Percentiles rank a stretch among this genome's conserved stretches.
Conservation (phyloP, 2,113 vertebrate species). For the Ranitomeya imitator region DNA sequence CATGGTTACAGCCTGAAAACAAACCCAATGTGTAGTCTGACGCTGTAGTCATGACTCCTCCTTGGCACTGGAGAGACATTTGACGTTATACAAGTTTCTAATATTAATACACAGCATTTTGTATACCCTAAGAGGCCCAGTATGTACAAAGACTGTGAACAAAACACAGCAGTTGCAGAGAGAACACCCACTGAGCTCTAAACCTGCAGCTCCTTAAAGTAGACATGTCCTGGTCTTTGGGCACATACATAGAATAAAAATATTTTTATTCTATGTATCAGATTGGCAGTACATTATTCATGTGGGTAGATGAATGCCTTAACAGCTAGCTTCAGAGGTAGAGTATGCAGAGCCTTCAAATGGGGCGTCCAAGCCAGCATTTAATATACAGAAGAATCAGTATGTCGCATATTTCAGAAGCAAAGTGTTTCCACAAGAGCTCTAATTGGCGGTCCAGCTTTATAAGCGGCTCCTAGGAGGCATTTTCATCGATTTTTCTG, state of each 20-base stretch:
- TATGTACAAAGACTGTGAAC: no score
- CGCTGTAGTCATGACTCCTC: not conserved
- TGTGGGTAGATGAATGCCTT: conserved; percentile 4
- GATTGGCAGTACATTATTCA: not conserved
- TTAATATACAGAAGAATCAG: not conserved
- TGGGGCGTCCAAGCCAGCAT: not conserved
- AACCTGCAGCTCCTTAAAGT: not conserved
- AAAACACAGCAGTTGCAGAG: not conserved
- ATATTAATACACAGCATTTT: not conserved
- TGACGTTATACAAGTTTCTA: not conserved
- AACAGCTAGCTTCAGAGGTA: not conserved
- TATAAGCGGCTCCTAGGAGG: not conserved
- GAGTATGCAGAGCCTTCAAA: not conserved
- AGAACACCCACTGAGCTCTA: not conserved
- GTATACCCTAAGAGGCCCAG: not conserved
- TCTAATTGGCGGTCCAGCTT: conserved; percentile 17
- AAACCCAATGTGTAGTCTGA: not conserved
- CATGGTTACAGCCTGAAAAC: not conserved
- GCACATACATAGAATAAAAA: no score
- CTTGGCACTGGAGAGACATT: not conserved
- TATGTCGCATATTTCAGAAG: not conserved
- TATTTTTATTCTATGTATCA: not conserved
- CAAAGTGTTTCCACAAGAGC: conserved; percentile 23
- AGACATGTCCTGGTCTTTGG: not conserved
- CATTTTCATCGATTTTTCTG: conserved; percentile 28